Evolutionary conservation across 1,140 invertebrate species (phyloP).

Genomic region (Lepidurus apus): DNA sequence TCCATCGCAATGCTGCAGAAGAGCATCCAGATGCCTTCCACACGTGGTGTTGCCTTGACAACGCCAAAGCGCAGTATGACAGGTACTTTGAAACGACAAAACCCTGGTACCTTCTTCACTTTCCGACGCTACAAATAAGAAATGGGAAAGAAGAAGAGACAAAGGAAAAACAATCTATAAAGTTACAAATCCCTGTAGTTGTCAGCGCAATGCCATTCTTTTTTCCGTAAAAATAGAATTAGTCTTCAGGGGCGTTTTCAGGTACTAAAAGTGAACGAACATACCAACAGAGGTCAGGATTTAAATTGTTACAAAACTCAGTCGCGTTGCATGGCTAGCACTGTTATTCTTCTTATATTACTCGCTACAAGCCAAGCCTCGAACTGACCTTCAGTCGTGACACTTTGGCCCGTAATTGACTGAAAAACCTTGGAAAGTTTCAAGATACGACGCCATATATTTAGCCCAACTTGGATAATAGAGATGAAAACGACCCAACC

Average conservation of each 20-base stretch:
- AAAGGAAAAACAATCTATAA: too few species aligned
- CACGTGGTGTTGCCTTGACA: slow-evolving; percentile 72
- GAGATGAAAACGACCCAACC: background rate
- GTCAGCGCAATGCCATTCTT: too few species aligned
- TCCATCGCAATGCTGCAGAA: slow-evolving; percentile 68
- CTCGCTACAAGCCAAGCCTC: too few species aligned
- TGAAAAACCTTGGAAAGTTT: background rate
- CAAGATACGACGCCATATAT: background rate
- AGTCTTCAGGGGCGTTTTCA: too few species aligned
- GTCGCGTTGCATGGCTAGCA: too few species aligned
- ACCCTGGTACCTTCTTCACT: slow-evolving; percentile 15
- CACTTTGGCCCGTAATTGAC: background rate
- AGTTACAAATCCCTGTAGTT: too few species aligned
- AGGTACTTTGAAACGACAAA: slow-evolving; percentile 61
- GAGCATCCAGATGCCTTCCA: slow-evolving; percentile 60
- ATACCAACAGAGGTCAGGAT: too few species aligned
- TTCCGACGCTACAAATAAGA: background rate
- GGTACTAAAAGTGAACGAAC: too few species aligned
- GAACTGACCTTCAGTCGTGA: too few species aligned
- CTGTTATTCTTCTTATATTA: too few species aligned
- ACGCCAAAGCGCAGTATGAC: slow-evolving; percentile 64
- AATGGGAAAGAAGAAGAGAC: slow-evolving; percentile 9
- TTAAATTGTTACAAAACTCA: too few species aligned
- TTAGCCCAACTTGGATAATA: background rate
- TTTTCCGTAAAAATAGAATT: too few species aligned